phyloP scores from a whole-genome alignment of 2,888 invertebrate species.

The Melitaea athalia region DNA sequence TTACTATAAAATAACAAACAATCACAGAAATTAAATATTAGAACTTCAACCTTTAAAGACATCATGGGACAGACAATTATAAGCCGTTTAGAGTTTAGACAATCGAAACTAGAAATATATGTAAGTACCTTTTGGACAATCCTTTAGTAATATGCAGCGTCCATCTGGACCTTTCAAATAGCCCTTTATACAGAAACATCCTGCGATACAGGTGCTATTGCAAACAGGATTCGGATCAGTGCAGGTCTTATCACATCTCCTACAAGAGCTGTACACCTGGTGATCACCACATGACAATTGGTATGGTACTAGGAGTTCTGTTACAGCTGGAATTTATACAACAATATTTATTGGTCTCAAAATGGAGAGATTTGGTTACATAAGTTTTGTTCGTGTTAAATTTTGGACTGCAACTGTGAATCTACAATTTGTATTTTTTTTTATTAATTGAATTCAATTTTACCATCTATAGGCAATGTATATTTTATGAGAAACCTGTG shows the following conservation, averaged over 20 bases:
- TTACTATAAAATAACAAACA: no score
- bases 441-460: no score
- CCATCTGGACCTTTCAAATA: slow-evolving; percentile 54
- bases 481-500: no score
- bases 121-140: slow-evolving; percentile 58
- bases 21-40: no score
- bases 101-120: no score
- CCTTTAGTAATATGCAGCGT: slow-evolving; percentile 50
- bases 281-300: slow-evolving; percentile 47
- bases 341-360: not conserved
- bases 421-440: no score
- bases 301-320: slow-evolving; percentile 34
- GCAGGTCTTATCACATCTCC: slow-evolving; percentile 58
- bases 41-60: no score
- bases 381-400: not conserved
- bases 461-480: no score
- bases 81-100: no score
- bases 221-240: slow-evolving; percentile 51
- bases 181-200: slow-evolving; percentile 63
- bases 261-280: slow-evolving; percentile 56
- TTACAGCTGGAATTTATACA: not conserved
- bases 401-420: not conserved
- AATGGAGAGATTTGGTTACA: not conserved
- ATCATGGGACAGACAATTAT: no score
- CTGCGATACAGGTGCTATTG: slow-evolving; percentile 48